A percentile compares a stretch with the other conserved stretches of the same genome.
These are phyloP conservation scores for Drosophila tsacasi DNA, from an alignment of 1,140 invertebrate genomes.

Conservation along the genomic window DNA sequence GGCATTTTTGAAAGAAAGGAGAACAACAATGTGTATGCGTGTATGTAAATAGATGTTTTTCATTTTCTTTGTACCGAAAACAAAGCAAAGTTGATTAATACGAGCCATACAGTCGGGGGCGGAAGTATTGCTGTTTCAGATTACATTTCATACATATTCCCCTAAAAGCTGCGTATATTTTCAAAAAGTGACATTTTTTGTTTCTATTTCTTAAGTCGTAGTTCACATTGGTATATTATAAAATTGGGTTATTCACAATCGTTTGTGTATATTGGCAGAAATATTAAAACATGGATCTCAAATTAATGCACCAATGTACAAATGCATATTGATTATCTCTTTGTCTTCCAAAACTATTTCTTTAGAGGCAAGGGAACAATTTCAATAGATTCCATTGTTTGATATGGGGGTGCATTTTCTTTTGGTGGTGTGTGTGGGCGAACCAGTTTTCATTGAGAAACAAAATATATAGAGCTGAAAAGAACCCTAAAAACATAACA, in stretches of 20 bases:
- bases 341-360: not conserved
- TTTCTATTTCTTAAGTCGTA: constrained; percentile 19
- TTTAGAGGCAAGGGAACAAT: not conserved
- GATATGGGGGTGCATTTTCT: constrained; percentile 31
- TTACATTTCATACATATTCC: not conserved
- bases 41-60: constrained; percentile 41
- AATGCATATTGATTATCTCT: not conserved
- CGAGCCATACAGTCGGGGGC: constrained; percentile 31
- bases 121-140: constrained; percentile 22
- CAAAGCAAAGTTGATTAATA: constrained; percentile 56
- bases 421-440: constrained; percentile 24
- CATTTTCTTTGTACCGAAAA: constrained; percentile 46
- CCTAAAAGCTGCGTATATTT: not conserved
- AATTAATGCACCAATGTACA: not conserved
- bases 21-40: constrained; percentile 34
- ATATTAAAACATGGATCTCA: not conserved
- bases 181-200: not conserved
- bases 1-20: constrained; percentile 32
- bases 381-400: constrained; percentile 23
- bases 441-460: constrained; percentile 22
- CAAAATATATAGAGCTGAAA: not conserved
- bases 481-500: not conserved
- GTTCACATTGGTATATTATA: not conserved
- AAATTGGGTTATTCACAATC: constrained; percentile 16
- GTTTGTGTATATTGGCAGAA: not conserved